A percentile compares a stretch with the other conserved stretches of the same genome.
Evolutionary conservation across 2,113 vertebrate species (phyloP).

Genomic region (Fukomys damarensis): DNA sequence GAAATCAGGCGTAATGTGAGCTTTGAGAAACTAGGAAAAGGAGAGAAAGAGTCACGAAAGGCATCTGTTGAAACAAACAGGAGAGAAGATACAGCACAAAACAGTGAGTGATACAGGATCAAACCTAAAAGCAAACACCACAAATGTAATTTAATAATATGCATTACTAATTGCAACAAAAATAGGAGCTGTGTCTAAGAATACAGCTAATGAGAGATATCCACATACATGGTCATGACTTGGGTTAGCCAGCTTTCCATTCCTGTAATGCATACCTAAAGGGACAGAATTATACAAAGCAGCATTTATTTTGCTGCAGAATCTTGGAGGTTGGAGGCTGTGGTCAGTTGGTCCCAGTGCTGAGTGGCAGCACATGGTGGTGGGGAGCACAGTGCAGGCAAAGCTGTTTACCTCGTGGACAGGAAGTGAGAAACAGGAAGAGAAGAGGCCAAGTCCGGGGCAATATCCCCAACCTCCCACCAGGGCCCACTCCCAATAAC

Average conservation of each 20-base stretch:
- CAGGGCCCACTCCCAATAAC: neutral
- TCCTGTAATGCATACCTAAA: neutral
- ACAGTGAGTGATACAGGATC: neutral
- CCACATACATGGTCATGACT: neutral
- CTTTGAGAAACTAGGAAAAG: neutral
- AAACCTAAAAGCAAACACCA: neutral
- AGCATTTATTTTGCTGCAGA: neutral
- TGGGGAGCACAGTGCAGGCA: neutral
- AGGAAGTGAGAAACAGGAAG: neutral
- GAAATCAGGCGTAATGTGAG: neutral
- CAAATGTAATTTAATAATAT: neutral
- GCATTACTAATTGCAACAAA: neutral
- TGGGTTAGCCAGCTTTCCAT: neutral
- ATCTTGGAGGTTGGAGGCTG: neutral
- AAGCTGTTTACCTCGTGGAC: neutral
- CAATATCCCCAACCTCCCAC: neutral
- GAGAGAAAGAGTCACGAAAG: neutral
- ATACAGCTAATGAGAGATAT: neutral
- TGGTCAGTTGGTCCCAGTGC: neutral
- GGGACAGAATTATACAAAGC: neutral
- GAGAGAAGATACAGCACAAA: neutral
- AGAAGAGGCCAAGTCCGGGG: neutral
- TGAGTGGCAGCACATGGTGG: neutral
- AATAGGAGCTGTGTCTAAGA: neutral
- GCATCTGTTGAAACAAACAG: neutral